A percentile compares a stretch with the other conserved stretches of the same genome.
These are phyloP conservation scores for Heliconius cydno DNA, from an alignment of 2,888 invertebrate species.

Conservation along the genomic window DNA sequence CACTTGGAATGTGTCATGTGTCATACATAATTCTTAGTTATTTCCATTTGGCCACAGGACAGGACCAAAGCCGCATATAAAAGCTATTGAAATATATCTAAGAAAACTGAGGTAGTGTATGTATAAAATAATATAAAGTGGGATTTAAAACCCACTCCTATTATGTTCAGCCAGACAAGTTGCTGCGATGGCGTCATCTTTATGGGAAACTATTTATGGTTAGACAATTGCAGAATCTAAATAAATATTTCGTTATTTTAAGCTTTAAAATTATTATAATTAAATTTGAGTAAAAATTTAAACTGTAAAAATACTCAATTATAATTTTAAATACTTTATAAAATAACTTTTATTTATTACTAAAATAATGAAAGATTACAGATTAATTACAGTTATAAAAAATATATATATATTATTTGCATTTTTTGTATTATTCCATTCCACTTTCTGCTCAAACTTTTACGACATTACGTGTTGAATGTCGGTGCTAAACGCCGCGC, in stretches of 20 bases:
- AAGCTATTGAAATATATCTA: not conserved
- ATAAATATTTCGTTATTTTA: not conserved
- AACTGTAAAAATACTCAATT: not conserved
- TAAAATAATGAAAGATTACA: no score
- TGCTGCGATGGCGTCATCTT: not conserved
- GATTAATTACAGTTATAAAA: no score
- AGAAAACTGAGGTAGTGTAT: not conserved
- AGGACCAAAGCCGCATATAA: no score
- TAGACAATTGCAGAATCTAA: not conserved
- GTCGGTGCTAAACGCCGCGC: no score
- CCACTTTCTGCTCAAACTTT: no score
- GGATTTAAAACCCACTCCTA: constrained; percentile 4
- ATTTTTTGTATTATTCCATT: no score
- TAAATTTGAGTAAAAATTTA: not conserved
- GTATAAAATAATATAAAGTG: not conserved
- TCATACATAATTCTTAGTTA: not conserved
- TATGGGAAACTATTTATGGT: not conserved
- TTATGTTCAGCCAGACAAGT: not conserved
- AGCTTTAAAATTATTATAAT: not conserved
- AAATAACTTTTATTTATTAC: no score
- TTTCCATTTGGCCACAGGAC: not conserved
- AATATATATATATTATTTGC: no score
- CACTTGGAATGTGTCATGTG: no score
- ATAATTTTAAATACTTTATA: no score
- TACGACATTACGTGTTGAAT: no score